Percentiles rank a stretch among this genome's conserved stretches.
phyloP scores from a whole-genome alignment of 2,113 vertebrate genomes.

The Nipponia nippon region DNA sequence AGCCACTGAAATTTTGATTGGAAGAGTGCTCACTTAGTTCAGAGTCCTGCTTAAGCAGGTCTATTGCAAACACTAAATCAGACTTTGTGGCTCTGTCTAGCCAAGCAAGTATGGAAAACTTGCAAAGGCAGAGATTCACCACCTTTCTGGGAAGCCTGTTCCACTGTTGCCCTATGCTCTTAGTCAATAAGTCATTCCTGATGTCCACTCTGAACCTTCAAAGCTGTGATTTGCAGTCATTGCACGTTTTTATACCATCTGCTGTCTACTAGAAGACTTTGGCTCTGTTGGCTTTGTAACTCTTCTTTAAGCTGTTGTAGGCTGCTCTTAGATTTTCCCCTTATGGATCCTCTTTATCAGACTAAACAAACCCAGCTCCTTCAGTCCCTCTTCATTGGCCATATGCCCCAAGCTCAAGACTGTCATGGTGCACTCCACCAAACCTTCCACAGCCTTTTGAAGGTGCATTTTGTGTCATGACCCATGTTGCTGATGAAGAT shows the following conservation, averaged over 20 bases:
- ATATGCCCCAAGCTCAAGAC: neutral
- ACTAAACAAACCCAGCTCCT: neutral
- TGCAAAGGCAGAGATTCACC: neutral
- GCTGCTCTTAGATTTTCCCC: neutral
- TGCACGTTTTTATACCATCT: neutral
- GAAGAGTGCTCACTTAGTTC: neutral
- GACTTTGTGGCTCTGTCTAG: neutral
- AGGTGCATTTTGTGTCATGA: neutral
- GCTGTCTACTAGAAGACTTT: neutral
- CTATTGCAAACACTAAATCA: neutral
- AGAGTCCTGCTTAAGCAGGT: neutral
- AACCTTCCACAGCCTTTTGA: neutral
- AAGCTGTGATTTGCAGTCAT: neutral
- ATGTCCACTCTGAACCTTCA: neutral
- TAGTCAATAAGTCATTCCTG: neutral
- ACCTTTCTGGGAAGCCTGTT: neutral
- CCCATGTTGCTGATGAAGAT: neutral
- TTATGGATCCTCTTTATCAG: neutral
- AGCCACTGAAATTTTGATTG: neutral
- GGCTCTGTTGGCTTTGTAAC: neutral
- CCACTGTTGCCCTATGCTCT: neutral
- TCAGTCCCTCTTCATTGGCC: neutral
- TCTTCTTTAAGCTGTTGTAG: neutral
- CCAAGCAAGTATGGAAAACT: neutral
- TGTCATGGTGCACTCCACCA: neutral